phyloP scores from a whole-genome alignment of 2,113 vertebrate genomes.

The Dasyurus viverrinus region DNA sequence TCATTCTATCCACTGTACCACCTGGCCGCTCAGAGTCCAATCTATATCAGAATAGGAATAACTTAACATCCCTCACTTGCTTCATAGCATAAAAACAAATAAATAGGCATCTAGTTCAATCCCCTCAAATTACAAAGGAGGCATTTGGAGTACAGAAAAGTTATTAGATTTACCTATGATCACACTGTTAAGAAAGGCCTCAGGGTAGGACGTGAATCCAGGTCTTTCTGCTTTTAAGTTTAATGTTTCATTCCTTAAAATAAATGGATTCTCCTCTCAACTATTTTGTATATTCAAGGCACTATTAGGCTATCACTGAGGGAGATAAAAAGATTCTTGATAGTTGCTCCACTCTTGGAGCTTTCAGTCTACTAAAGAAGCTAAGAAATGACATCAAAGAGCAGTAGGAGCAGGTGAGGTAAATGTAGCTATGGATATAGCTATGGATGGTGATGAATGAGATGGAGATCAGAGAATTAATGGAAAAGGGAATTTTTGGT shows the following conservation, averaged over 20 bases:
- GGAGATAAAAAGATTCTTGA: background rate
- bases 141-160: background rate
- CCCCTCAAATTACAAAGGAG: background rate
- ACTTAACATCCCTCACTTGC: background rate
- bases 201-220: background rate
- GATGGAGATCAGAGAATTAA: background rate
- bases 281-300: background rate
- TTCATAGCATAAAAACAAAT: background rate
- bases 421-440: background rate
- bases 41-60: background rate
- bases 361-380: background rate
- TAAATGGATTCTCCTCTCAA: background rate
- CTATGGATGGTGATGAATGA: background rate
- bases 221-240: background rate
- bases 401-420: background rate
- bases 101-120: background rate
- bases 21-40: background rate
- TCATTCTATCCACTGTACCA: background rate
- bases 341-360: background rate
- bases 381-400: background rate
- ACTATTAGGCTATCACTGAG: background rate
- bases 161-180: background rate
- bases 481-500: background rate
- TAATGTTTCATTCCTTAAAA: background rate
- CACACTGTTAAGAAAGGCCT: background rate